Evolutionary conservation across 2,797 vertebrate genomes (phyloP).

Genomic region (Catharus ustulatus): DNA sequence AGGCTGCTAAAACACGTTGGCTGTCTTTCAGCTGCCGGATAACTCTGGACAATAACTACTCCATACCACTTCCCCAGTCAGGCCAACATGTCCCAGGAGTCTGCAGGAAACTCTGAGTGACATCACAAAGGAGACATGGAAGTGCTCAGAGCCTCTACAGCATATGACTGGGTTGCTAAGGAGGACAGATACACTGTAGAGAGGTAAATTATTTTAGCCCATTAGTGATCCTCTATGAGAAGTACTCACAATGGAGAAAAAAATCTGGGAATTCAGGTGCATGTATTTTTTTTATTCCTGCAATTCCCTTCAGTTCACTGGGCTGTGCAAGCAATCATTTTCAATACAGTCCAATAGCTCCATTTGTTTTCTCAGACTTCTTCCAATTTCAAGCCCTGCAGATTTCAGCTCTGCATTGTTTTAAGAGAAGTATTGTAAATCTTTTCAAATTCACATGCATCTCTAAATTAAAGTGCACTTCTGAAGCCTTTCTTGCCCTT

Average conservation of each 20-base stretch:
- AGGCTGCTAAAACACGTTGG: neutral
- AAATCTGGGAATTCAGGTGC: neutral
- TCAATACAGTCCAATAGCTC: constrained; percentile 32
- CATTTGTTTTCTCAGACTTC: constrained; percentile 25
- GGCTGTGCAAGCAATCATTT: constrained; percentile 34
- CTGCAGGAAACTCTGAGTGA: neutral
- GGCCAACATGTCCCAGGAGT: neutral
- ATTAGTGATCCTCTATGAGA: neutral
- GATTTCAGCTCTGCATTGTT: constrained; percentile 3
- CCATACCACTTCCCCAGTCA: neutral
- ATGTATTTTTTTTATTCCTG: constrained; percentile 6
- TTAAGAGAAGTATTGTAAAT: neutral
- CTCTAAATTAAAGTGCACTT: neutral
- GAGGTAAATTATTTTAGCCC: neutral
- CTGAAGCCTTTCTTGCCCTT: neutral
- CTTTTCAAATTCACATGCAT: neutral
- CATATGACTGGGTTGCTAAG: neutral
- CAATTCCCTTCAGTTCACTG: constrained; percentile 31
- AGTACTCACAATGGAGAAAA: neutral
- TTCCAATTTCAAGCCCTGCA: constrained; percentile 50
- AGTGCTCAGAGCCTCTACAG: neutral
- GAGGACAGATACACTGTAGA: neutral
- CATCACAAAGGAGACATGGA: neutral
- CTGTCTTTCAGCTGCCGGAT: neutral
- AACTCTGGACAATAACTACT: neutral